Evolutionary conservation across 2,888 invertebrate species (phyloP).

Genomic region (Ochlodes sylvanus): DNA sequence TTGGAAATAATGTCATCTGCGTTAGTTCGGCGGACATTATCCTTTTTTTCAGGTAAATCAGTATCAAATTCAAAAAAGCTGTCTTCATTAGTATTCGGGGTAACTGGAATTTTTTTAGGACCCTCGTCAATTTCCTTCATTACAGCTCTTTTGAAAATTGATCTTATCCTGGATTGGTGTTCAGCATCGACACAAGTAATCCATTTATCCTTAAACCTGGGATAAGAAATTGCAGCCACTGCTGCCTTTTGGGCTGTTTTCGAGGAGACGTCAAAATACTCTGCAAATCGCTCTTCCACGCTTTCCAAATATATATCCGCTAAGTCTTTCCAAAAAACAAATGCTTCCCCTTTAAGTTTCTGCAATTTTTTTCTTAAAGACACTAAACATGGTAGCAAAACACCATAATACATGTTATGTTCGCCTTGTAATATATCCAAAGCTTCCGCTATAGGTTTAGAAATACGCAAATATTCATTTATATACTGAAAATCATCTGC

Average conservation of each 20-base stretch:
- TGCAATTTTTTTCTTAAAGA: slow-evolving; percentile 11
- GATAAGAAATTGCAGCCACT: slow-evolving; percentile 4
- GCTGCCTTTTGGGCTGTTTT: slow-evolving; percentile 1
- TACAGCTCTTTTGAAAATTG: slow-evolving; percentile 37
- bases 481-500: slow-evolving; percentile 28
- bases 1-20: slow-evolving; percentile 39
- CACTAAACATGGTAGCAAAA: slow-evolving; percentile 14
- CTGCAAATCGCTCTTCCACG: slow-evolving; percentile 1
- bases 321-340: slow-evolving; percentile 1
- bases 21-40: slow-evolving; percentile 37
- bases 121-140: slow-evolving; percentile 34
- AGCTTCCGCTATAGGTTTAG: slow-evolving; percentile 32
- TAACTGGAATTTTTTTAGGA: too few relatives aligned
- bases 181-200: slow-evolving; percentile 31
- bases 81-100: slow-evolving; percentile 27
- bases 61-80: slow-evolving; percentile 40
- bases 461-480: slow-evolving; percentile 31
- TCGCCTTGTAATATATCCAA: slow-evolving; percentile 32
- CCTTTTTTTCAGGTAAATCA: slow-evolving; percentile 31
- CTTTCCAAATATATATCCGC: not conserved
- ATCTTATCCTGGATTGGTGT: slow-evolving; percentile 36
- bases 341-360: not conserved
- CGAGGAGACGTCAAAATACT: not conserved
- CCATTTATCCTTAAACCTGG: slow-evolving; percentile 34
- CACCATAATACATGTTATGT: slow-evolving; percentile 7